phyloP scores from a whole-genome alignment of 1,140 invertebrate species.

The Phthorimaea operculella region DNA sequence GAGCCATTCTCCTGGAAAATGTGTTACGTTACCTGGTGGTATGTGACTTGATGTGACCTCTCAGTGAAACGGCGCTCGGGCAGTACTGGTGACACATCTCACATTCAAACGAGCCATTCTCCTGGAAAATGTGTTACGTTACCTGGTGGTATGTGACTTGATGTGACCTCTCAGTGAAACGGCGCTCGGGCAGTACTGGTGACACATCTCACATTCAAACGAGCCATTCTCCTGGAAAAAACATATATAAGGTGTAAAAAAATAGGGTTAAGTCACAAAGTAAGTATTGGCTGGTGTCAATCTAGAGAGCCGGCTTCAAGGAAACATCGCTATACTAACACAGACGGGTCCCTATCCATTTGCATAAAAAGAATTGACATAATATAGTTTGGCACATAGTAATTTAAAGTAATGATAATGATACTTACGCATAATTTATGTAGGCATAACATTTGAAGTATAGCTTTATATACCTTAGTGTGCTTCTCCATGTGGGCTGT shows the following conservation, averaged over 20 bases:
- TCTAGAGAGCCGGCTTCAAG: too few species aligned
- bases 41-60: constrained; percentile 62
- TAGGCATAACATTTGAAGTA: too few species aligned
- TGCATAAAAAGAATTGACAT: too few species aligned
- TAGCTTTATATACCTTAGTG: neutral
- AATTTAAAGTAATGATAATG: too few species aligned
- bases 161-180: constrained; percentile 57
- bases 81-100: constrained; percentile 53
- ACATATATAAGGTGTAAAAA: too few species aligned
- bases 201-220: constrained; percentile 46
- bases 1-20: constrained; percentile 39
- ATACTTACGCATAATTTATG: too few species aligned
- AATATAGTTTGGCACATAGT: too few species aligned
- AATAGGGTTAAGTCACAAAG: too few species aligned
- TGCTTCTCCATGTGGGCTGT: constrained; percentile 51
- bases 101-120: constrained; percentile 40
- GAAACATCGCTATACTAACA: too few species aligned
- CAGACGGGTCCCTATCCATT: too few species aligned
- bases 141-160: constrained; percentile 61
- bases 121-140: constrained; percentile 22
- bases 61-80: constrained; percentile 43
- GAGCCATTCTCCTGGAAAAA: constrained; percentile 43
- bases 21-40: constrained; percentile 57
- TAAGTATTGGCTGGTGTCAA: too few species aligned
- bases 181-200: constrained; percentile 45